Conservation (phyloP, 1,140 invertebrate genomes). For the Meteorus sp. region DNA sequence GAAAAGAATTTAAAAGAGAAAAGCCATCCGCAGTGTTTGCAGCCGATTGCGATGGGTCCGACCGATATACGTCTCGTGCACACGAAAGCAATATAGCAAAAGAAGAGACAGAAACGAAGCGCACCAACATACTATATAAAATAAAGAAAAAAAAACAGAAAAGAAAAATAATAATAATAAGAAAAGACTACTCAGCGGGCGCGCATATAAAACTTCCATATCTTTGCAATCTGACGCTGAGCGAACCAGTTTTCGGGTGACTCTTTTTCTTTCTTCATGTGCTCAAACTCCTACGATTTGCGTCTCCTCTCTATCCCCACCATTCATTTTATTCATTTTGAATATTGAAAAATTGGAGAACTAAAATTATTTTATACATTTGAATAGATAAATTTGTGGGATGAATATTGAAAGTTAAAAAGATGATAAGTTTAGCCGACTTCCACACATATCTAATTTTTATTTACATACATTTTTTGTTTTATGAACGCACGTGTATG, state of each 20-base stretch:
- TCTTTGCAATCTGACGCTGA: conserved; percentile 57
- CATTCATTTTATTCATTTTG: too few relatives aligned
- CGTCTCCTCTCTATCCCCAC: too few relatives aligned
- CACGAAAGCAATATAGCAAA: conserved; percentile 12
- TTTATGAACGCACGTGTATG: background rate
- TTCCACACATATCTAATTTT: too few relatives aligned
- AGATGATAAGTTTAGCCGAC: too few relatives aligned
- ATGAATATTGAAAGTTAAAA: too few relatives aligned
- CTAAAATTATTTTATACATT: too few relatives aligned
- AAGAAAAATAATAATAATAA: too few relatives aligned
- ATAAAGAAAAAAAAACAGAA: too few relatives aligned
- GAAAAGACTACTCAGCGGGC: conserved; percentile 10
- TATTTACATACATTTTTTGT: too few relatives aligned
- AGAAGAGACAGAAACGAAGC: background rate
- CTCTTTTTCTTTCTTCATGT: background rate
- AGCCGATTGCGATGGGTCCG: conserved; percentile 54
- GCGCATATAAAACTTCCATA: conserved; percentile 52
- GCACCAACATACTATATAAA: too few relatives aligned
- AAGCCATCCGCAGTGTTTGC: conserved; percentile 45
- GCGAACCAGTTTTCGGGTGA: conserved; percentile 50
- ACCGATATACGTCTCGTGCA: conserved; percentile 44
- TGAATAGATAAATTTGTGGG: too few relatives aligned
- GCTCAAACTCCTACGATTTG: background rate
- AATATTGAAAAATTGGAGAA: too few relatives aligned
- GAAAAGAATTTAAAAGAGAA: conserved; percentile 55